Conservation (phyloP, 2,113 vertebrate species). For the Artemisiospiza belli region DNA sequence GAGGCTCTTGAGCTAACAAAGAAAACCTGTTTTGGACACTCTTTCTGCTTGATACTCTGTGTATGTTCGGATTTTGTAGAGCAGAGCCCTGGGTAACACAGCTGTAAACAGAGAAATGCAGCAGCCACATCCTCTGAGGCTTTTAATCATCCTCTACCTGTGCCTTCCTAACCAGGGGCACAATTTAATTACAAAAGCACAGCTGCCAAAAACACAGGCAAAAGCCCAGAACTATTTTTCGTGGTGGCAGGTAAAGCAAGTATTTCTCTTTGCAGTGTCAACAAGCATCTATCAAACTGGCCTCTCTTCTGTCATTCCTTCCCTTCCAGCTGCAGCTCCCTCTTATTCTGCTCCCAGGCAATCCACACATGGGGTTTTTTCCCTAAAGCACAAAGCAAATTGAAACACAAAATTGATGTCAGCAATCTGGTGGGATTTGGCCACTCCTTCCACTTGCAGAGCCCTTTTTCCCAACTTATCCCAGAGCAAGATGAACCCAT, state of each 20-base stretch:
- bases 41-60: neutral
- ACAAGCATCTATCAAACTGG: neutral
- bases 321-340: neutral
- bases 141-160: neutral
- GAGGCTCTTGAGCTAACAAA: neutral
- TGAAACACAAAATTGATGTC: neutral
- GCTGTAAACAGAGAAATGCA: neutral
- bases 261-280: neutral
- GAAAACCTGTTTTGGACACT: neutral
- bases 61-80: neutral
- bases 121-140: neutral
- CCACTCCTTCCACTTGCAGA: neutral
- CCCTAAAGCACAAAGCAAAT: neutral
- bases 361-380: rapidly evolving
- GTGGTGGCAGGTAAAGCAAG: neutral
- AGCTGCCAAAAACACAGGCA: slow-evolving; percentile 14
- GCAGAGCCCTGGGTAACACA: neutral
- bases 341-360: neutral
- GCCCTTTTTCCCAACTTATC: neutral
- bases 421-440: neutral
- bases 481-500: neutral
- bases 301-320: neutral
- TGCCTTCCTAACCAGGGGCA: slow-evolving; percentile 32
- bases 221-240: neutral
- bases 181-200: slow-evolving; percentile 48